A percentile compares a stretch with the other conserved stretches of the same genome.
These are phyloP conservation scores for Lophotis ruficrista DNA, from an alignment of 2,113 vertebrate genomes.

Conservation along the genomic window DNA sequence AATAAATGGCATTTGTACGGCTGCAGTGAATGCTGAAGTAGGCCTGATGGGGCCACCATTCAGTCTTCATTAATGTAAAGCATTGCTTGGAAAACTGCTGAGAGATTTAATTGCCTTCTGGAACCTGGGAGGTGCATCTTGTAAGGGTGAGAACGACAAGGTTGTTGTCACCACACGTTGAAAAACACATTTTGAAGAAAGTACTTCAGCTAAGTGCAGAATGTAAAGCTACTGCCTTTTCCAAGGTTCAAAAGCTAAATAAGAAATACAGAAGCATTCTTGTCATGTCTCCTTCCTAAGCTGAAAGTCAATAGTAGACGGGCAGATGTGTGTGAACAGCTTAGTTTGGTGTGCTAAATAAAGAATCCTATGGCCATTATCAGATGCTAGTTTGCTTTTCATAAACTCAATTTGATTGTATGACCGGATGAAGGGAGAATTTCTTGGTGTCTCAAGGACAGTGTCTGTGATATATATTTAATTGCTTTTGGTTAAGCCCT, in stretches of 20 bases:
- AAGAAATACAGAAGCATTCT: neutral
- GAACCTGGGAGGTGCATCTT: neutral
- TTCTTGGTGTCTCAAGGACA: neutral
- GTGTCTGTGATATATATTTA: neutral
- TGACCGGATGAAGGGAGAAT: neutral
- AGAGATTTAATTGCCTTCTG: neutral
- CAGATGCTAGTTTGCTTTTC: neutral
- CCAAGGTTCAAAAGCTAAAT: neutral
- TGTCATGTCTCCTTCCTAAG: neutral
- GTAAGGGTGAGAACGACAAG: neutral
- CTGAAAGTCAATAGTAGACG: neutral
- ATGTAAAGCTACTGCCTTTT: neutral
- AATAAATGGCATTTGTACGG: neutral
- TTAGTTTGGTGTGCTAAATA: neutral
- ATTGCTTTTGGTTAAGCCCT: neutral
- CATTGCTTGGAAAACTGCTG: neutral
- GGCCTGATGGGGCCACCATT: neutral
- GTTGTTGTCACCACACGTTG: neutral
- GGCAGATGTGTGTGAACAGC: neutral
- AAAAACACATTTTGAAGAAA: neutral
- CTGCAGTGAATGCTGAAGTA: neutral
- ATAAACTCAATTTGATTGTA: neutral
- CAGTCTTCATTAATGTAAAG: neutral
- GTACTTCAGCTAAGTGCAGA: neutral
- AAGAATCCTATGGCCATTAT: neutral